Base-by-base conservation (phyloP, 2,888 invertebrate genomes). In the Diaphora mendica region DNA sequence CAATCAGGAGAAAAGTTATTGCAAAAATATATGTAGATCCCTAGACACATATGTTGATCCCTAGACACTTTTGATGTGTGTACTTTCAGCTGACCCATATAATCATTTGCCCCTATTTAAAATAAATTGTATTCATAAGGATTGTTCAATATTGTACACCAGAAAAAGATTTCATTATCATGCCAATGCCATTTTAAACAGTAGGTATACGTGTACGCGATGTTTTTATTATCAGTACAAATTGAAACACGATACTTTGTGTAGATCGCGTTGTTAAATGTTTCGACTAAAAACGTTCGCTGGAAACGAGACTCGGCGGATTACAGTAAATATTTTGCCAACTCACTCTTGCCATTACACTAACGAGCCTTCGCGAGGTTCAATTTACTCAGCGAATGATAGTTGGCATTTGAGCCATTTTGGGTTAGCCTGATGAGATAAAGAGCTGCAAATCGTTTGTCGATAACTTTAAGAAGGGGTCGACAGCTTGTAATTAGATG, bases 271-370 rank as follows among this genome's bases (percentile, higher is more conserved):
- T 48, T 35, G 66, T 70, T 62, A 30, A 65, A 42, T 23, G 44
- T 65, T 65, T 70, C 9, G 26, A n/a, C 62, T 39, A 30, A 44
- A 44, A 68, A 64, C 72, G 51, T 73, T 73, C 30, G 15, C 42
- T 44, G 20, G n/a, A 71, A 71, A 71, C 68, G 65, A 48, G 30
- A 48, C 75, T 42, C 72, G 35, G 67, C 67, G 64, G 59, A 75
- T 75, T 72, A 62, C 67, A n/a, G 75, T 79, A 82, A 82, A 78
- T 74, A 82, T 82, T 55, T 81, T 73, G 77, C 75, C 35, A 26
- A 75, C 65, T 83, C 81, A 77, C 72, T 77, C 64, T 64, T 62
- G 26, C 81, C 72, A 78, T 83, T 77, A 78, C 44, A 67, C 83
- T 83, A 83, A 82, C 72, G 79, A 82, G 67, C 70, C 64, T 72